Conservation (phyloP, 2,113 vertebrate genomes). For the Ardeotis arabs region DNA sequence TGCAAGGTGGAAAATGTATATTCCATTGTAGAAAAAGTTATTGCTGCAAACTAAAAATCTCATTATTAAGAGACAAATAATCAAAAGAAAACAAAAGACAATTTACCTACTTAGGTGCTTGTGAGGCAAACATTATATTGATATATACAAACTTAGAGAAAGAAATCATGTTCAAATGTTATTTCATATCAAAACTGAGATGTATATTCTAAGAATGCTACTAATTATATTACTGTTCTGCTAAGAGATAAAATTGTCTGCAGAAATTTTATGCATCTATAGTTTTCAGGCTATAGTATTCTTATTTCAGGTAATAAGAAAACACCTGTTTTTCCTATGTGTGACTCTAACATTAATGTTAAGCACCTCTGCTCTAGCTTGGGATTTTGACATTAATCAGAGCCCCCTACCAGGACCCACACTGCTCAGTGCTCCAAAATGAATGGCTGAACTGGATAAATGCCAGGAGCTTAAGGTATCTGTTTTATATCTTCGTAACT, state of each 20-base stretch:
- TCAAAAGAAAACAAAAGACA: background rate
- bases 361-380: background rate
- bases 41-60: background rate
- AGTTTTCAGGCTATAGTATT: background rate
- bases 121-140: background rate
- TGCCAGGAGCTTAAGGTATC: background rate
- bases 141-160: background rate
- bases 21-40: background rate
- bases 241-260: background rate
- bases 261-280: background rate
- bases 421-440: background rate
- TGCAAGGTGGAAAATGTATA: background rate
- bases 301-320: background rate
- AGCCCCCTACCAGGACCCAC: background rate
- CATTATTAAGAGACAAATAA: background rate
- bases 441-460: background rate
- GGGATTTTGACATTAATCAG: background rate
- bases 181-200: background rate
- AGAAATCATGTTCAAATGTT: background rate
- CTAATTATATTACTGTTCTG: background rate
- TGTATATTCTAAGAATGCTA: background rate
- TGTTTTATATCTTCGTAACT: conserved; percentile 31
- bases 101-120: background rate
- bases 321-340: background rate
- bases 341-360: background rate